These are phyloP conservation scores for Malurus elegans DNA, from an alignment of 2,113 vertebrate species.

Conservation along the genomic window DNA sequence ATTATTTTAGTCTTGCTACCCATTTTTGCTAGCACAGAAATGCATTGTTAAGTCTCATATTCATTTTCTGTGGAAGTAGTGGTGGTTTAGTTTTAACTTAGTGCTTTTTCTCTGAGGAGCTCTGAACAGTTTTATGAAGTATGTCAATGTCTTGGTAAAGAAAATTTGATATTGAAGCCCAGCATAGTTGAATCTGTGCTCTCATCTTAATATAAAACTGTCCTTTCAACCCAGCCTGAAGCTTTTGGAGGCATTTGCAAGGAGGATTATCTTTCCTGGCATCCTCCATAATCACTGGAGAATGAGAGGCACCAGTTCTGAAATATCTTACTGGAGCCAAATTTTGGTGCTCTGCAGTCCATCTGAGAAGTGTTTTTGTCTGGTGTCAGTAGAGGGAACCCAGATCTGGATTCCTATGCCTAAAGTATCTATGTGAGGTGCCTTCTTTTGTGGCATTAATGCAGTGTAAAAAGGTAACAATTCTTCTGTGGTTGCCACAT, in stretches of 20 bases:
- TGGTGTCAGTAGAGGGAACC: neutral
- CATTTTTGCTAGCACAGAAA: conserved; percentile 40
- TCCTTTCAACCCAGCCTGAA: neutral
- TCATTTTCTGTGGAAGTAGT: conserved; percentile 5
- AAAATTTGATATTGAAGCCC: conserved; percentile 19
- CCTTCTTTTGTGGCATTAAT: neutral
- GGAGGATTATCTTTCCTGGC: neutral
- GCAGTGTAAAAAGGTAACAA: neutral
- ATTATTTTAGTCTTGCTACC: conserved; percentile 58
- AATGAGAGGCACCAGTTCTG: neutral
- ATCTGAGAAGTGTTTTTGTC: neutral
- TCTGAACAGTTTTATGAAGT: neutral
- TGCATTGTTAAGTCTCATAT: neutral
- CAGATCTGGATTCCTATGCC: neutral
- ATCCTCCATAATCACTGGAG: neutral
- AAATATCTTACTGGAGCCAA: neutral
- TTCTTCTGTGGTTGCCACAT: neutral
- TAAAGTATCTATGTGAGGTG: neutral
- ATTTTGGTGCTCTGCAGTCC: neutral
- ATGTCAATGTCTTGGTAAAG: conserved; percentile 40
- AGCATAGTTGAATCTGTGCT: neutral
- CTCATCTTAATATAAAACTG: neutral
- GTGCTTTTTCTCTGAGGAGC: conserved; percentile 37
- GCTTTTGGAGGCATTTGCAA: neutral
- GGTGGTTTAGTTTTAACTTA: conserved; percentile 36